Conservation (phyloP, 2,888 invertebrate species). For the Himalopsyche tibetana region DNA sequence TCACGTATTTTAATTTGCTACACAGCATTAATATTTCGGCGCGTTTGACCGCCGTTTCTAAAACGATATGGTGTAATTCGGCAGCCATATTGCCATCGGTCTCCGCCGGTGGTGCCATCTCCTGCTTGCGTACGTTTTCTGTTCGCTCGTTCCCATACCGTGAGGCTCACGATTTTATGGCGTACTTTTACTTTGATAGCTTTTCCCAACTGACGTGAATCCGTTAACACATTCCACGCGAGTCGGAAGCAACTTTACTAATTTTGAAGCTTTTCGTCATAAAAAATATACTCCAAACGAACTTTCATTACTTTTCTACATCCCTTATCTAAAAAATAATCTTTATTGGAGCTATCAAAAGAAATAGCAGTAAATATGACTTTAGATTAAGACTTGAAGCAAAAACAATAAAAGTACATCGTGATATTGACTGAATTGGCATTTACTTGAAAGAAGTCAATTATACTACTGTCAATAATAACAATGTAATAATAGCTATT, state of each 20-base stretch:
- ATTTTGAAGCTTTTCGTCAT: too few species aligned
- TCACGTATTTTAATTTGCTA: conserved; percentile 45
- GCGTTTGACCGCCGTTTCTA: conserved; percentile 16
- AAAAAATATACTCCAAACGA: too few species aligned
- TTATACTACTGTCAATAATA: too few species aligned
- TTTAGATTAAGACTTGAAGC: too few species aligned
- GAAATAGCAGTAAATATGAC: too few species aligned
- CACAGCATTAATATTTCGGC: conserved; percentile 32
- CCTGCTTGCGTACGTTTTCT: conserved; percentile 22
- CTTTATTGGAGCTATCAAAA: too few species aligned
- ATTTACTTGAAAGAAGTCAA: too few species aligned
- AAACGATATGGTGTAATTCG: conserved; percentile 25
- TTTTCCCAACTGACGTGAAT: conserved; percentile 40
- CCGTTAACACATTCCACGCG: conserved; percentile 32
- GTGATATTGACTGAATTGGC: too few species aligned
- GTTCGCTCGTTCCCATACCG: background rate
- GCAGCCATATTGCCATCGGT: conserved; percentile 24
- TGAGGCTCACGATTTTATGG: conserved; percentile 35
- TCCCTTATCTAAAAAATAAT: too few species aligned
- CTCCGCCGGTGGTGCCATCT: conserved; percentile 14
- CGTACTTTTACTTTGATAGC: conserved; percentile 42
- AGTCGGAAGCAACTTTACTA: background rate
- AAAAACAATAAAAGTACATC: too few species aligned
- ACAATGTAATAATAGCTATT: too few species aligned
- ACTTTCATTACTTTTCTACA: too few species aligned